Evolutionary conservation across 2,113 vertebrate species (phyloP), one percentile per base, ranked within the genome.

Genomic region (Nymphicus hollandicus): DNA sequence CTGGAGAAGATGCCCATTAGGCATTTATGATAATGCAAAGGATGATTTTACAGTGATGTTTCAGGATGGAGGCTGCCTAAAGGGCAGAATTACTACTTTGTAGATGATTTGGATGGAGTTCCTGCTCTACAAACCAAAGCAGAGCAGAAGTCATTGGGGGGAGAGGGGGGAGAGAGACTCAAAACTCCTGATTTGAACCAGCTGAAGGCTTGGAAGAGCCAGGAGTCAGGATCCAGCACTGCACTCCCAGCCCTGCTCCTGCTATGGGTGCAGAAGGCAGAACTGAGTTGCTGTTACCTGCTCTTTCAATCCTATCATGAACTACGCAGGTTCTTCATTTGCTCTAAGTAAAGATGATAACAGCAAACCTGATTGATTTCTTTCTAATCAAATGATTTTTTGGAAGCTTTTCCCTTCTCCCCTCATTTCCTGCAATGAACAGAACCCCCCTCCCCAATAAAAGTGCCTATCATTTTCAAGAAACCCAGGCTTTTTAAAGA

Each of bases 391-490:
- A 33, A 25, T 4, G 5, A 61, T 7, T 13, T n/a, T 55, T 18
- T 14, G 37, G 56, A 43, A 47, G 37, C 22, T 35, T 63, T 44
- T 72, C 33, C 41, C 22, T 74, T 53, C 64, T 85, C 18, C 33
- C 22, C 35, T 47, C 1, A 0, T 41, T 79, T 35, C 13, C 25
- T 6, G 18, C 73, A 20, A 25, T 0, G 7, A 56, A n/a, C 35
- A 35, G 22, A 7, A 31, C 17, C 19, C 19, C 11, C 17, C 7
- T 25, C 7, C 20, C 20, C 8, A 13, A 3, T 14, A 23, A 58
- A 60, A 13, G 16, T 1, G 1, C 14, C 19, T 22, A 2, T 1
- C 0, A 0, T 18, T 49, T 33, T 14, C 25, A 28, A 77, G n/a
- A 55, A 88, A 17, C 41, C 18, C 29, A 8, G 4, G 2, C 17